Conservation (phyloP, 2,797 vertebrate genomes). For the Sebastes kiyomatsui region DNA sequence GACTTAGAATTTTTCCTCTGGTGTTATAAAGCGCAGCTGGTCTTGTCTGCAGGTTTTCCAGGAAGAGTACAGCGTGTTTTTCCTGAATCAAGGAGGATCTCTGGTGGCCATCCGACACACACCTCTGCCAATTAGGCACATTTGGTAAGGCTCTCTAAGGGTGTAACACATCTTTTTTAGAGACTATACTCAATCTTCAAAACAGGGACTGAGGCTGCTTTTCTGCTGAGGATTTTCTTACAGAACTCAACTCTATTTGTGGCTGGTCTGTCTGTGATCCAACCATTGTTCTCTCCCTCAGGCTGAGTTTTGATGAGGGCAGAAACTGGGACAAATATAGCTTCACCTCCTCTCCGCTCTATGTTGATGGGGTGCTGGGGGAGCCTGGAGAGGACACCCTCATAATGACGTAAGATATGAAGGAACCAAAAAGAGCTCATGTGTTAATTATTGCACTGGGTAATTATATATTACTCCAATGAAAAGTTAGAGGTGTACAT, state of each 20-base stretch:
- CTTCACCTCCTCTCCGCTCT: conserved; percentile 92
- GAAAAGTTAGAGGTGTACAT: conserved; percentile 32
- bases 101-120: conserved; percentile 95
- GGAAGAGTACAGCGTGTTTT: conserved; percentile 93
- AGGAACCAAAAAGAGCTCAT: conserved; percentile 14
- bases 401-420: conserved; percentile 91
- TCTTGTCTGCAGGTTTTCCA: conserved; percentile 88
- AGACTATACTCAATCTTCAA: conserved; percentile 52
- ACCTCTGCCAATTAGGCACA: conserved; percentile 92
- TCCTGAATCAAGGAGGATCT: conserved; percentile 93
- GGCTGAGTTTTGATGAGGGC: conserved; percentile 97
- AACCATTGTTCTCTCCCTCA: conserved; percentile 73
- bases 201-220: conserved; percentile 33
- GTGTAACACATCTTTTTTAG: conserved; percentile 37
- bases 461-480: conserved; percentile 33
- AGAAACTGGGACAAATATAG: conserved; percentile 94
- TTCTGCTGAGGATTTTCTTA: conserved; percentile 41
- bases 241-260: conserved; percentile 60
- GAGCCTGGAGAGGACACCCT: conserved; percentile 95
- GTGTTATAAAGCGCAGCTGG: conserved; percentile 27
- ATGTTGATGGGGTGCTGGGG: conserved; percentile 93
- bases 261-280: conserved; percentile 55
- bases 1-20: neutral
- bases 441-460: conserved; percentile 33
- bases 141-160: conserved; percentile 86